A percentile compares a stretch with the other conserved stretches of the same genome.
Evolutionary conservation across 2,888 invertebrate genomes (phyloP).

Genomic region (Terebella lapidaria): DNA sequence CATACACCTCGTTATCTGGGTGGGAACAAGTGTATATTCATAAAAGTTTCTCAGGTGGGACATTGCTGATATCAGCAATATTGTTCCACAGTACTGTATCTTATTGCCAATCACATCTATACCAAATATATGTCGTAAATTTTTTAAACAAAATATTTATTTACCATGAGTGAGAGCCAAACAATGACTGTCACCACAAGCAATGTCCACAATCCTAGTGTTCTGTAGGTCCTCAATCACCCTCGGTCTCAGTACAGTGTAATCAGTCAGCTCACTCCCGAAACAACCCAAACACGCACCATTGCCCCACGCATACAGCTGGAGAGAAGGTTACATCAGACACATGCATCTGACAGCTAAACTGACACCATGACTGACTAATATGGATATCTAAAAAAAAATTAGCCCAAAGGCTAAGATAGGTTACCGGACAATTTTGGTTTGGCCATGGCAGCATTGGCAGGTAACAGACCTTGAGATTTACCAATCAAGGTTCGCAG

Average conservation of each 20-base stretch:
- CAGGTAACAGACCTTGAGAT: too few species aligned
- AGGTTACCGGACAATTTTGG: too few species aligned
- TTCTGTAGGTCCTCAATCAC: constrained; percentile 58
- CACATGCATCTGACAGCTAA: too few species aligned
- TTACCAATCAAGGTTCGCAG: too few species aligned
- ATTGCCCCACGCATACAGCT: constrained; percentile 64
- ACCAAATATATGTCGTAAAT: background rate
- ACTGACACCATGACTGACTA: too few species aligned
- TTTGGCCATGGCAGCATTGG: too few species aligned
- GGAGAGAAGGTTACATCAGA: background rate
- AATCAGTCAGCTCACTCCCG: constrained; percentile 61
- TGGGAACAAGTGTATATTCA: background rate
- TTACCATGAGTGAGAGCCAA: constrained; percentile 59
- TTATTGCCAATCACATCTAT: background rate
- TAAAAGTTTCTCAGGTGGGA: too few species aligned
- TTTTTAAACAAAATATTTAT: too few species aligned
- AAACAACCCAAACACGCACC: constrained; percentile 62
- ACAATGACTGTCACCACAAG: constrained; percentile 63
- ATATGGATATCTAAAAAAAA: too few species aligned
- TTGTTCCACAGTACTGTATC: background rate
- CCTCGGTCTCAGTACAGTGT: constrained; percentile 58
- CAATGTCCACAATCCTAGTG: constrained; percentile 60
- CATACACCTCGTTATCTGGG: constrained; percentile 54
- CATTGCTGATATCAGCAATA: too few species aligned
- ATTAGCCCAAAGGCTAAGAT: too few species aligned